Conservation (phyloP, 2,888 invertebrate species). For the Myathropa florea region DNA sequence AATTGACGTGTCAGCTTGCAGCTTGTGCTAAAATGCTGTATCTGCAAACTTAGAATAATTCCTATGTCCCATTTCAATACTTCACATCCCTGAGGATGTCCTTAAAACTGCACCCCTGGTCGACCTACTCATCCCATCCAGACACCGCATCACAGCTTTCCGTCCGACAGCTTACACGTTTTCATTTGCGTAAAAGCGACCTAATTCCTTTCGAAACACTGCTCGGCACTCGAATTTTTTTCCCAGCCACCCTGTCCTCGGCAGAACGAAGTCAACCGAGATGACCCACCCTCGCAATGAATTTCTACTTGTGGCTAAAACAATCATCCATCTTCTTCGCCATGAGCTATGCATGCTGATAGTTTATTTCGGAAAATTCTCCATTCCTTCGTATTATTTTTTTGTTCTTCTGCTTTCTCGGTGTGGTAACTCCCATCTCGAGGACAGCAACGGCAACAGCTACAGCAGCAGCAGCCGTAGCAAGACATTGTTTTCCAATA, state of each 20-base stretch:
- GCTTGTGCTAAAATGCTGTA: too few species aligned
- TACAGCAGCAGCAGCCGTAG: slow-evolving; percentile 6
- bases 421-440: neutral
- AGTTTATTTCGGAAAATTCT: slow-evolving; percentile 53
- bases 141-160: neutral
- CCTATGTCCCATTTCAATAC: too few species aligned
- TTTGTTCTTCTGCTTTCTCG: neutral
- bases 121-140: neutral
- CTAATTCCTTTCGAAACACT: slow-evolving; percentile 23
- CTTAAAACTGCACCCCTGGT: too few species aligned
- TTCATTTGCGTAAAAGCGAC: slow-evolving; percentile 8
- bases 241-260: slow-evolving; percentile 28
- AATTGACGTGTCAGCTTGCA: too few species aligned
- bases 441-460: neutral
- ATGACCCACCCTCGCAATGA: neutral
- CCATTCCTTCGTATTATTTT: slow-evolving; percentile 2
- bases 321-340: slow-evolving; percentile 68
- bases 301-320: slow-evolving; percentile 62
- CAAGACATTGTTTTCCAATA: slow-evolving; percentile 68
- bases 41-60: too few species aligned
- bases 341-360: slow-evolving; percentile 62
- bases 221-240: slow-evolving; percentile 5
- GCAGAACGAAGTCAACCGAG: neutral
- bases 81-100: too few species aligned
- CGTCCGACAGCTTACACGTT: slow-evolving; percentile 30